Percentiles rank a stretch among this genome's conserved stretches.
These are phyloP conservation scores for Lethrus apterus DNA, from an alignment of 1,140 invertebrate species.

Conservation along the genomic window DNA sequence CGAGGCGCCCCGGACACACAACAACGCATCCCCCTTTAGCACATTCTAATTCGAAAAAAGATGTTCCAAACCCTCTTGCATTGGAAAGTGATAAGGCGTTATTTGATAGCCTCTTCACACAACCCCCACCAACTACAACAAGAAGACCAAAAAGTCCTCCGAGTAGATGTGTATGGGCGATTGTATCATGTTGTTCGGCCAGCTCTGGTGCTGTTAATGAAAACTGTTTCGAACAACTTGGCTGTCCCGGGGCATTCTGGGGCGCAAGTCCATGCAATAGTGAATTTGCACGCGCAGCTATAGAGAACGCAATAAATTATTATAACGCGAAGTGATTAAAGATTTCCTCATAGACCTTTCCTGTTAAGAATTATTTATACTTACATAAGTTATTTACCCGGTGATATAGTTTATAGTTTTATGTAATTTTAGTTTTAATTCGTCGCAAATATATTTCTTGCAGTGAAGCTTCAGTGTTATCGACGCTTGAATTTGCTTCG, in stretches of 20 bases:
- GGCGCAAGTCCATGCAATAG: slow-evolving; percentile 53
- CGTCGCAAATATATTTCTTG: too few relatives aligned
- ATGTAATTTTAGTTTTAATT: too few relatives aligned
- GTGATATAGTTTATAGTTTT: too few relatives aligned
- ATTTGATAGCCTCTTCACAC: slow-evolving; percentile 25
- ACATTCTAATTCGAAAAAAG: too few relatives aligned
- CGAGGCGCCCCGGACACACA: slow-evolving; percentile 12
- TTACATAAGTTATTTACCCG: too few relatives aligned
- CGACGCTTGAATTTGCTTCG: too few relatives aligned
- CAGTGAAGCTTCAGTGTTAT: too few relatives aligned
- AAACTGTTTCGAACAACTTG: slow-evolving; percentile 56
- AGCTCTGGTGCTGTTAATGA: slow-evolving; percentile 39
- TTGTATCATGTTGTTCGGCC: slow-evolving; percentile 56
- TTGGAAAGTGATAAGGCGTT: slow-evolving; percentile 22
- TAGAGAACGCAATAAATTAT: slow-evolving; percentile 37
- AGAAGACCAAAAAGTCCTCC: slow-evolving; percentile 14
- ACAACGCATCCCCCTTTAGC: slow-evolving; percentile 32
- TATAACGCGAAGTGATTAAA: too few relatives aligned
- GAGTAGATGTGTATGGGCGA: slow-evolving; percentile 55
- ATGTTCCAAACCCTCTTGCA: slow-evolving; percentile 11
- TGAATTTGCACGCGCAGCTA: slow-evolving; percentile 45
- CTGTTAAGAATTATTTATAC: too few relatives aligned
- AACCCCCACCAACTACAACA: slow-evolving; percentile 4
- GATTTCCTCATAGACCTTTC: too few relatives aligned
- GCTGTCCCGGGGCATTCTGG: slow-evolving; percentile 57